Evolutionary conservation across 2,888 invertebrate species (phyloP), one percentile per base, ranked within the genome.

Genomic region (Meandrusa payeni): DNA sequence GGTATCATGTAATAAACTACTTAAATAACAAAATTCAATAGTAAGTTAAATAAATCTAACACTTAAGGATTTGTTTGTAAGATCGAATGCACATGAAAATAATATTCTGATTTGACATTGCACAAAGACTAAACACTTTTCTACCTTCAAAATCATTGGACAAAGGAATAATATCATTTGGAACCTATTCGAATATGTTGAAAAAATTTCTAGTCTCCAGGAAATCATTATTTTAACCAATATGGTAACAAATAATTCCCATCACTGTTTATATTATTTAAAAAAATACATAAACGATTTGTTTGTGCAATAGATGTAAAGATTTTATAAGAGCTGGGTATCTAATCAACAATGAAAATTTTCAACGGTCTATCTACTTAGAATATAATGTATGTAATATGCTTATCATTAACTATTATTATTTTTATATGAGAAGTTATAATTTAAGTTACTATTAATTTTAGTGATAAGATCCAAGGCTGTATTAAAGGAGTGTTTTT

Each of bases 381-480:
- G 82, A 70, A 67, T 66, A 34, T 64, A 69, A 64, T 68, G 64
- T 71, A 71, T 72, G 62, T 72, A 68, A 63, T 72, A 70, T 75
- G 70, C 66, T 73, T 75, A 73, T 59, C 55, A 59, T 60, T 63
- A 62, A 64, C 61, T 64, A 74, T 59, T 63, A 67, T 70, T 80
- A 80, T 82, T 85, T 83, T 85, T 82, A 74, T 81, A 82, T 74
- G 80, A 83, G 83, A 77, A 66, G 78, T 78, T 83, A 75, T 75
- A 74, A 70, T 81, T 83, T 86, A 85, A 85, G 82, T 85, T 85
- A 77, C 51, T 51, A 60, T 74, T 82, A 79, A 76, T 78, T 81
- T 71, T 82, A 83, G 78, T 58, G 56, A 55, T 86, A 86, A 85
- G 81, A 71, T 81, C 78, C 83, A 86, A 85, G 87, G 86, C 87